Conservation (phyloP, 2,113 vertebrate species). For the Etheostoma cragini region DNA sequence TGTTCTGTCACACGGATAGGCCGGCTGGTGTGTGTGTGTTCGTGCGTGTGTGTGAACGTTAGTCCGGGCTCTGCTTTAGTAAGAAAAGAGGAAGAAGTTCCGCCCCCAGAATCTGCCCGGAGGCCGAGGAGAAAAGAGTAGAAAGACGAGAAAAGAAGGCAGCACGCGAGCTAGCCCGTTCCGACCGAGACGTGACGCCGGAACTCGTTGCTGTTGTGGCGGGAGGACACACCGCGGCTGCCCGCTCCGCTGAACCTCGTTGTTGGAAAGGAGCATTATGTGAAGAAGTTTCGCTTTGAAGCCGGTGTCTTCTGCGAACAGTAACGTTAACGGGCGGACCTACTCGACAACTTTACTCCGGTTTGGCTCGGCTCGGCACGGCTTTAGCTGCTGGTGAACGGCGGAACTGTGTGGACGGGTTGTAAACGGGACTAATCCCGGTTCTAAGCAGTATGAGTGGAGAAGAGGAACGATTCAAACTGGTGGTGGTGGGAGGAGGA, state of each 20-base stretch:
- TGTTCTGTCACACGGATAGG: background rate
- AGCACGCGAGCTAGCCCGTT: no score
- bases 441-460: constrained; percentile 72
- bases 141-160: background rate
- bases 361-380: background rate
- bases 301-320: background rate
- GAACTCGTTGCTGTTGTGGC: no score
- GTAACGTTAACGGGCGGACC: background rate
- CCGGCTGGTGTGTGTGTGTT: background rate
- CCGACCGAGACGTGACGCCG: no score
- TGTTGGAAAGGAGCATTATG: background rate
- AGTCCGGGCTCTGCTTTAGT: background rate
- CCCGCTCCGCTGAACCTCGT: background rate
- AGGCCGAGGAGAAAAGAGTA: constrained; percentile 4
- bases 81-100: constrained; percentile 70
- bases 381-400: background rate
- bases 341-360: background rate
- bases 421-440: background rate
- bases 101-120: constrained; percentile 49
- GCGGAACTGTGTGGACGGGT: background rate
- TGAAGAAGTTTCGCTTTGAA: constrained; percentile 12
- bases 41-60: background rate
- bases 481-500: constrained; percentile 95
- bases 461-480: constrained; percentile 90
- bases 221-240: no score